Percentiles rank a stretch among this genome's conserved stretches.
Conservation (phyloP, 2,888 invertebrate species). For the Drosophila recens region DNA sequence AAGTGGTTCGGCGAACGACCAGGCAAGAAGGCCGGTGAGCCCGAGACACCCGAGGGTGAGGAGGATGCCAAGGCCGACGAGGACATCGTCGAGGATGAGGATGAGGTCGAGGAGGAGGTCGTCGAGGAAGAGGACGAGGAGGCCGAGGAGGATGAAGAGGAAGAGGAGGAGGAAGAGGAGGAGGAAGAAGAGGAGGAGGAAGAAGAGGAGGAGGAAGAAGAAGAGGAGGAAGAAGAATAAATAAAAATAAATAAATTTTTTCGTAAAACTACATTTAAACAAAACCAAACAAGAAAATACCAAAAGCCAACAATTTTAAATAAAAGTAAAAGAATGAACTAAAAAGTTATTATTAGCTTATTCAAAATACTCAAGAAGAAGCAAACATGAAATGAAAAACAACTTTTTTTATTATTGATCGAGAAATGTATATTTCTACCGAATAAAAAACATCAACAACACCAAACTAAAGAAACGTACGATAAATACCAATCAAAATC, state of each 20-base stretch:
- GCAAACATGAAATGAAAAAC: slow-evolving; percentile 50
- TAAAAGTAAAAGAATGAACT: slow-evolving; percentile 80
- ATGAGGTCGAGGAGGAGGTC: slow-evolving; percentile 91
- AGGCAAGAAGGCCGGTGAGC: slow-evolving; percentile 95
- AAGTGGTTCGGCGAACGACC: slow-evolving; percentile 98
- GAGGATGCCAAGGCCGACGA: slow-evolving; percentile 93
- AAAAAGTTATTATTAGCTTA: slow-evolving; percentile 84
- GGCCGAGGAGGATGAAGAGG: slow-evolving; percentile 88
- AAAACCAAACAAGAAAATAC: slow-evolving; percentile 64
- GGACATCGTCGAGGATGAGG: slow-evolving; percentile 90
- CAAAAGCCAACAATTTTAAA: slow-evolving; percentile 76
- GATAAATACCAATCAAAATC: slow-evolving; percentile 12
- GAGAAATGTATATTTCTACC: slow-evolving; percentile 74
- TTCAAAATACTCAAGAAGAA: slow-evolving; percentile 67
- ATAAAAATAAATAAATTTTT: slow-evolving; percentile 72
- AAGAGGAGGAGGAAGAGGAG: slow-evolving; percentile 86
- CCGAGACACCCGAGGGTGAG: slow-evolving; percentile 96
- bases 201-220: slow-evolving; percentile 85
- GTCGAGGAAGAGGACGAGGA: slow-evolving; percentile 91
- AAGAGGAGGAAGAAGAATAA: slow-evolving; percentile 83
- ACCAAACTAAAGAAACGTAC: slow-evolving; percentile 41
- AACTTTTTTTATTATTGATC: slow-evolving; percentile 69
- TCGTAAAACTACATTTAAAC: slow-evolving; percentile 83
- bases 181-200: slow-evolving; percentile 86
- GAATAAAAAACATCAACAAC: slow-evolving; percentile 71